Base-by-base conservation (phyloP, 2,888 invertebrate genomes). In the Dryomyza anilis region DNA sequence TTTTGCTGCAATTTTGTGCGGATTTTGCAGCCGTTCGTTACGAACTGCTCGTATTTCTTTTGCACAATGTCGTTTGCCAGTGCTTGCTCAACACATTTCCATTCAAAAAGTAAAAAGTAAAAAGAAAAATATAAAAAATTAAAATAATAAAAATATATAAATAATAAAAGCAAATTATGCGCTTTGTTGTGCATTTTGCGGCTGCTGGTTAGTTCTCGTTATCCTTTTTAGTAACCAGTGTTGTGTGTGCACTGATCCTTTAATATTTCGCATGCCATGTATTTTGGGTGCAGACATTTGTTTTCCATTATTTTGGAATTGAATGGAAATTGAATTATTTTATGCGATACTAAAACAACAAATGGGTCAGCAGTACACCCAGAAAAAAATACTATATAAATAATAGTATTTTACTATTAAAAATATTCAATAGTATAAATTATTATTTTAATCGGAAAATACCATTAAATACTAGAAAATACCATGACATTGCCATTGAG, bases 281-380 rank as follows among this genome's bases (percentile, higher is more conserved):
- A 19, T 53, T 53, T 25, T n/a, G n/a, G n/a, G n/a, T n/a, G 25
- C 10, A 61, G 53, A 61, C n/a, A 52, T 61, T 53, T 52, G 52
- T 43, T 53, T 61, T 52, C 53, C 43, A 61, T 61, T 61, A 61
- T 61, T 52, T 61, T n/a, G 16, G 61, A 50, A 61, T 61, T 61
- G 53, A 53, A 61, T 39, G 29, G 21, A 53, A 61, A 52, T 61
- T 61, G 52, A 53, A 61, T 61, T 61, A 39, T 52, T 52, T 50
- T 29, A 61, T 43, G 27, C 43, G 27, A 33, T n/a, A n/a, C n/a
- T n/a, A n/a, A n/a, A n/a, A n/a, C n/a, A n/a, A n/a, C n/a, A n/a
- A 25, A 12, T 5, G 14, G 25, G 27, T 14, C 12, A n/a, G 1
- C 27, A 23, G 50, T n/a, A n/a, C n/a, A n/a, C n/a, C n/a, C n/a